Conservation (phyloP, 2,113 vertebrate species). For the Cryptomyrus ogoouensis region DNA sequence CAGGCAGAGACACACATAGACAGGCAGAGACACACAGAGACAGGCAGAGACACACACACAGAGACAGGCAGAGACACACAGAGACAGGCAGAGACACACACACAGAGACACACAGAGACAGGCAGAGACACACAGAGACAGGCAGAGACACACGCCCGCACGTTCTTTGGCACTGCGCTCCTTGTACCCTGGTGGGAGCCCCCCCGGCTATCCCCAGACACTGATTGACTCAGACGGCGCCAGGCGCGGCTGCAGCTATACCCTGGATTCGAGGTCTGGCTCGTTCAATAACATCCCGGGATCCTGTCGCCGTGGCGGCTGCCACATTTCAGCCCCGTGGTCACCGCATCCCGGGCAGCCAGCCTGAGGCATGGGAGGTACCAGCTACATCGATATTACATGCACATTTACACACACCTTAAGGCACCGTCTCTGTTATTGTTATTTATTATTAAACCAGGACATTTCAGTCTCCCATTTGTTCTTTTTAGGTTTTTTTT, state of each 20-base stretch:
- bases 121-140: background rate
- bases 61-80: no score
- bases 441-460: background rate
- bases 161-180: background rate
- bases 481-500: conserved; percentile 32
- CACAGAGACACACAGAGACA: no score
- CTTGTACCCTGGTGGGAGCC: background rate
- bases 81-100: no score
- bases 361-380: background rate
- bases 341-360: conserved; percentile 28
- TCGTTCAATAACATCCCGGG: conserved; percentile 65
- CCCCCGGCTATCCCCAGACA: conserved; percentile 54
- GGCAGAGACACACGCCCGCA: background rate
- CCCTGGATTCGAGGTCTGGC: conserved; percentile 54
- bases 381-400: background rate
- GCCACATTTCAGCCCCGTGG: conserved; percentile 50
- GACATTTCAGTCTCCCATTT: background rate
- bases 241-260: conserved; percentile 56
- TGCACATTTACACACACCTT: background rate
- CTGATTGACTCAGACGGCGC: conserved; percentile 48
- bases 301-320: conserved; percentile 52
- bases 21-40: no score
- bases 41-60: no score
- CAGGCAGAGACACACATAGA: no score
- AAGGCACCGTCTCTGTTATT: background rate